These are phyloP conservation scores for Hypolimnas misippus DNA, from an alignment of 2,888 invertebrate species.

Conservation along the genomic window DNA sequence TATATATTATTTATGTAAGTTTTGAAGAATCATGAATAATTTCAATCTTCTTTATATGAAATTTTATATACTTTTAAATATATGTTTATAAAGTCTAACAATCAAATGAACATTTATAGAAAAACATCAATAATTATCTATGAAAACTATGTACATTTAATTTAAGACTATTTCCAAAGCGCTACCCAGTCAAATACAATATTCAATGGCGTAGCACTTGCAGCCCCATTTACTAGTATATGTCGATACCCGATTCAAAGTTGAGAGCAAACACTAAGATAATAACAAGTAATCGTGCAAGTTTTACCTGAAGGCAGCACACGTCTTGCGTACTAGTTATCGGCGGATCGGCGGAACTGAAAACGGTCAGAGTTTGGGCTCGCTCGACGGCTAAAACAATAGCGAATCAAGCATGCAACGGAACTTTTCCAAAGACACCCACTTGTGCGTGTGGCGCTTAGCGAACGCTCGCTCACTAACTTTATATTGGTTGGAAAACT, in stretches of 20 bases:
- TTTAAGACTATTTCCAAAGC: no score
- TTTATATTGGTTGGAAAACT: conserved; percentile 81
- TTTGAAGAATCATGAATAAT: no score
- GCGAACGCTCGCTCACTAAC: conserved; percentile 69
- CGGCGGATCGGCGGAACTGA: conserved; percentile 53
- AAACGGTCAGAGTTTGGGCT: conserved; percentile 71
- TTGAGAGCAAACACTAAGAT: conserved; percentile 69
- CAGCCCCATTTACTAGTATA: conserved; percentile 31
- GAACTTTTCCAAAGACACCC: conserved; percentile 79
- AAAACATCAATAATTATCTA: background rate
- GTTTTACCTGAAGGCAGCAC: conserved; percentile 64
- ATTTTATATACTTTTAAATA: no score
- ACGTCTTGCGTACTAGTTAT: conserved; percentile 65
- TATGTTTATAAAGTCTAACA: no score
- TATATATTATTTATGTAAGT: no score
- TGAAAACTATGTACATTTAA: background rate
- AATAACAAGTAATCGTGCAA: conserved; percentile 74
- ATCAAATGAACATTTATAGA: no score
- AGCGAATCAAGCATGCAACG: conserved; percentile 81
- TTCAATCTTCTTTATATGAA: no score
- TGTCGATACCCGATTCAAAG: conserved; percentile 64
- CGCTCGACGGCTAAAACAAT: conserved; percentile 74
- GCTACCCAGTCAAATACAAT: background rate
- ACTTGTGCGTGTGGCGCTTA: conserved; percentile 78
- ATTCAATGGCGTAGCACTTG: conserved; percentile 41